These are phyloP conservation scores for Metopia argyrocephala DNA, from an alignment of 2,888 invertebrate genomes.

Conservation along the genomic window DNA sequence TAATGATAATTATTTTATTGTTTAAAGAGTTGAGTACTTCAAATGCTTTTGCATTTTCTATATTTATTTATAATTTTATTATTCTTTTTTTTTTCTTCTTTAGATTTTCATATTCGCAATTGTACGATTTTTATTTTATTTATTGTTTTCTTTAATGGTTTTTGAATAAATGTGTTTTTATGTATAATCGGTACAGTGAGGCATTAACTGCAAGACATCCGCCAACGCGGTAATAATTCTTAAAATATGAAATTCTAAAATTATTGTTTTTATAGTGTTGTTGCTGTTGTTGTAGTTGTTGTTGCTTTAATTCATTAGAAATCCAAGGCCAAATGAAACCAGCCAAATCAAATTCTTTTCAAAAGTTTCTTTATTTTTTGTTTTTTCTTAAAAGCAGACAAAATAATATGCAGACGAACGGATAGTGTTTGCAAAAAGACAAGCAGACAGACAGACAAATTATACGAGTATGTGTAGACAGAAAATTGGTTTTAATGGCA, in stretches of 20 bases:
- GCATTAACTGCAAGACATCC: slow-evolving; percentile 37
- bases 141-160: slow-evolving; percentile 41
- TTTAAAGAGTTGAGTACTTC: too few relatives aligned
- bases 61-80: too few relatives aligned
- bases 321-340: slow-evolving; percentile 66
- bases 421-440: not conserved
- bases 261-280: slow-evolving; percentile 10
- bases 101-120: too few relatives aligned
- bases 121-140: slow-evolving; percentile 13
- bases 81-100: too few relatives aligned
- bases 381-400: slow-evolving; percentile 28
- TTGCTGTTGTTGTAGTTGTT: slow-evolving; percentile 20
- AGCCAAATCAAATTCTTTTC: slow-evolving; percentile 60
- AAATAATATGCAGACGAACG: not conserved
- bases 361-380: slow-evolving; percentile 29
- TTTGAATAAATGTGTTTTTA: slow-evolving; percentile 56
- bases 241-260: slow-evolving; percentile 36
- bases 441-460: not conserved
- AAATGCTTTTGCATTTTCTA: too few relatives aligned
- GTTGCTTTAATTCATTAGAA: slow-evolving; percentile 62
- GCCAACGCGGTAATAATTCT: slow-evolving; percentile 52
- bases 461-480: not conserved
- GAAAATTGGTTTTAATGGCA: not conserved
- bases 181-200: not conserved
- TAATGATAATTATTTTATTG: too few relatives aligned